A percentile compares a stretch with the other conserved stretches of the same genome.
These are phyloP conservation scores for Ormyrus rosae DNA, from an alignment of 2,888 invertebrate genomes.

Conservation along the genomic window DNA sequence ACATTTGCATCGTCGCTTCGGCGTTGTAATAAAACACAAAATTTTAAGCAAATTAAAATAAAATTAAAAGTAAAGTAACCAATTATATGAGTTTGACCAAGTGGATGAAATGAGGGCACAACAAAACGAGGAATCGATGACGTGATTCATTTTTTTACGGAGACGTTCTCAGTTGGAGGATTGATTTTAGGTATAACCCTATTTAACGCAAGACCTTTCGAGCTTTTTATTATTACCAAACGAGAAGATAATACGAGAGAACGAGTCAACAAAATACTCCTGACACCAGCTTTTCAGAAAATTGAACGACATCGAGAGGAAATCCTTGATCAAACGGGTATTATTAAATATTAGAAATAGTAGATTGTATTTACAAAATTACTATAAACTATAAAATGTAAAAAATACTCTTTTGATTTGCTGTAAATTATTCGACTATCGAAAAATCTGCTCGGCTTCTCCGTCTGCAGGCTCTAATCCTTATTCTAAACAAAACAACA, in stretches of 20 bases:
- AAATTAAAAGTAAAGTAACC: constrained; percentile 11
- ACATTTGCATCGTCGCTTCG: background rate
- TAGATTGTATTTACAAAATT: too few relatives aligned
- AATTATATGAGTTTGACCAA: constrained; percentile 14
- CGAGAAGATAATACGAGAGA: too few relatives aligned
- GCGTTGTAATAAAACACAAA: constrained; percentile 10
- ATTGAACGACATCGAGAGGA: background rate
- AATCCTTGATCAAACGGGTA: background rate
- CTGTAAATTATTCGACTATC: background rate
- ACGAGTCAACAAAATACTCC: too few relatives aligned
- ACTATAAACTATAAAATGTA: too few relatives aligned
- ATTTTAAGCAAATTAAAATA: constrained; percentile 29
- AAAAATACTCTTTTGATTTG: too few relatives aligned
- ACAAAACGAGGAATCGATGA: constrained; percentile 35
- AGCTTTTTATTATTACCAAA: background rate
- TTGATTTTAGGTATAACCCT: background rate
- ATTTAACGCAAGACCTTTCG: background rate
- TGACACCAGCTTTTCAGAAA: background rate
- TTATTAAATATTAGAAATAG: background rate
- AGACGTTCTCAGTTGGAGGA: background rate
- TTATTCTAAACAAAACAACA: constrained; percentile 8
- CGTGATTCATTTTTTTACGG: constrained; percentile 25
- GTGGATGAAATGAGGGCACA: constrained; percentile 14
- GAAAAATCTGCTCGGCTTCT: background rate
- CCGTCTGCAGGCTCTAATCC: background rate